These are phyloP conservation scores for Cranoglanis bouderius DNA, from an alignment of 2,113 vertebrate species.

Conservation along the genomic window DNA sequence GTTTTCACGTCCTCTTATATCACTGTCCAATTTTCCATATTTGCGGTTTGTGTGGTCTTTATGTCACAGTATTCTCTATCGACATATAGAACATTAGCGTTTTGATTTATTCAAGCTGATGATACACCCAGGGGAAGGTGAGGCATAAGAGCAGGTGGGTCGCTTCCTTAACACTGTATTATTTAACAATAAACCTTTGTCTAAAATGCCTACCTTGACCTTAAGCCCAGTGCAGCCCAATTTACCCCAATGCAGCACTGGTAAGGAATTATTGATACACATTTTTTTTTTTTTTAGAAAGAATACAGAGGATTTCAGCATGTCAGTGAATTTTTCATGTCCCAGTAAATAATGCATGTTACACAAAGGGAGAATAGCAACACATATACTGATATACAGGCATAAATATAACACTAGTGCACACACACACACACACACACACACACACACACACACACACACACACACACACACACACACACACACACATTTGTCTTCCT, in stretches of 20 bases:
- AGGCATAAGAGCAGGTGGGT: neutral
- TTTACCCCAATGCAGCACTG: neutral
- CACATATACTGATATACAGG: neutral
- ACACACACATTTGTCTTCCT: too few species aligned
- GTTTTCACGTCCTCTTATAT: conserved; percentile 21
- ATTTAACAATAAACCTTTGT: neutral
- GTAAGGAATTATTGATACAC: neutral
- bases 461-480: too few species aligned
- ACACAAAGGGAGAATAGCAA: neutral
- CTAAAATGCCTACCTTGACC: neutral
- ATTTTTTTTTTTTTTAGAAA: neutral
- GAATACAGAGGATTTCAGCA: neutral
- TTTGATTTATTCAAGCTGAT: neutral
- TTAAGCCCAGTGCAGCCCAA: neutral
- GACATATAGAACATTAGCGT: neutral
- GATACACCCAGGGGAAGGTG: neutral
- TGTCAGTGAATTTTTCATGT: neutral
- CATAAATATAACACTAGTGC: neutral
- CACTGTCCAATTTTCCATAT: conserved; percentile 25
- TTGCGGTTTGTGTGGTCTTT: neutral
- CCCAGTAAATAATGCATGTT: conserved; percentile 1
- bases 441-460: neutral
- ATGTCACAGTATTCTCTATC: neutral
- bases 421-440: conserved; percentile 12
- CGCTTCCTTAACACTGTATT: neutral